Base-by-base conservation (phyloP, 1,140 invertebrate species). In the Eumaeus atala region DNA sequence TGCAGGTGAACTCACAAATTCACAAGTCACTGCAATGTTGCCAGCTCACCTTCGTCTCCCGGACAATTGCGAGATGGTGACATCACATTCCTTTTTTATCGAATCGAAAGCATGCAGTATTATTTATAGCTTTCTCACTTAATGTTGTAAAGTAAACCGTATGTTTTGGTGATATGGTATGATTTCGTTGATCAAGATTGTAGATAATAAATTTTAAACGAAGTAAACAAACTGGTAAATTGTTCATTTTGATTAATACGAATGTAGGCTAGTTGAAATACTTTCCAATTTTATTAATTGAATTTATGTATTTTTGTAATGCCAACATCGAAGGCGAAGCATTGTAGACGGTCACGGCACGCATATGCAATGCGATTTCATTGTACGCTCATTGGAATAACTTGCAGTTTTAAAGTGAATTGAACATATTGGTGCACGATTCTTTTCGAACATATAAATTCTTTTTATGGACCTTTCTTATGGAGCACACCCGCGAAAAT, bases 181-280 rank as follows among this genome's bases (percentile, higher is more conserved):
- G 6, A 44, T 14, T 16, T 17, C 3, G 14, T 44, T 9, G 40
- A 17, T 14, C 4, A 1, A 16, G 14, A 14, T 9, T 14, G 3
- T 16, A 14, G 40, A 44, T 44, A 44, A 44, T 16, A 44, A 16
- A 16, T 44, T 44, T 44, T 44, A 7, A 44, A 17, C 40, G 14
- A 10, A 44, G 40, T 44, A 44, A 44, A 44, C 40, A 28, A 28
- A 44, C 40, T 44, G 40, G 40, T 16, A 44, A 44, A 44, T 9
- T 44, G 14, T 16, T 16, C 40, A 44, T 17, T 44, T 16, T 44
- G 40, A 44, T 44, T 44, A 44, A 44, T 14, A 14, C 12, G 16
- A 14, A 14, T 40, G 38, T 44, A 44, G 3, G 6, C 16, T 44
- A 44, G 40, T 44, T 44, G 40, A 17, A 44, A 44, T 44, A 44